Percentiles rank a stretch among this genome's conserved stretches.
phyloP scores from a whole-genome alignment of 2,113 vertebrate species.

The Poeciliopsis retropinna region DNA sequence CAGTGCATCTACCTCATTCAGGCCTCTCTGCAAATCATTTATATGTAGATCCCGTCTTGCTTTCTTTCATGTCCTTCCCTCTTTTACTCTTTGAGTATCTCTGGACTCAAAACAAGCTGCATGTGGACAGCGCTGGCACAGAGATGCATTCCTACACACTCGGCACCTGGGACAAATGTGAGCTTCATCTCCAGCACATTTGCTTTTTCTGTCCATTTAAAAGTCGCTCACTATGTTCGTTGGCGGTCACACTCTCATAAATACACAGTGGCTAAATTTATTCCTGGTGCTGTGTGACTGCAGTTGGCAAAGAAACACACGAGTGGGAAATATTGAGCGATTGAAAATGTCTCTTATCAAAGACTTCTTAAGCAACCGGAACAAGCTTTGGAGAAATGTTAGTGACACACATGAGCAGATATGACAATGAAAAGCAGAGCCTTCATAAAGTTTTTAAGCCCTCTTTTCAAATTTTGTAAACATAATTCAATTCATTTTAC shows the following conservation, averaged over 20 bases:
- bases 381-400: neutral
- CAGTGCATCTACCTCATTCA: conserved; percentile 11
- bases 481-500: no score
- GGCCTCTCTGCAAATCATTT: conserved; percentile 24
- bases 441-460: no score
- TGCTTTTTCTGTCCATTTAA: conserved; percentile 15
- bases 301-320: conserved; percentile 6
- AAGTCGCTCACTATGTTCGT: conserved; percentile 27
- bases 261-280: conserved; percentile 34
- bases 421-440: neutral
- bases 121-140: conserved; percentile 37
- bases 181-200: conserved; percentile 37
- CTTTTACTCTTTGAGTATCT: conserved; percentile 45
- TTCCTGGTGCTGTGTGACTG: conserved; percentile 31
- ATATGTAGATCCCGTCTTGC: conserved; percentile 21
- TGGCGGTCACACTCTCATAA: conserved; percentile 24
- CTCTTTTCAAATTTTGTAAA: no score
- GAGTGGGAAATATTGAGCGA: conserved; percentile 7
- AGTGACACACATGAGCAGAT: neutral
- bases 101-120: conserved; percentile 46
- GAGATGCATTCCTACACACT: conserved; percentile 44
- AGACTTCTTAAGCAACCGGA: neutral
- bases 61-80: conserved; percentile 32
- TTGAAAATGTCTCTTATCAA: conserved; percentile 11
- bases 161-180: conserved; percentile 57